phyloP scores from a whole-genome alignment of 2,113 vertebrate species.

The Sprattus sprattus region DNA sequence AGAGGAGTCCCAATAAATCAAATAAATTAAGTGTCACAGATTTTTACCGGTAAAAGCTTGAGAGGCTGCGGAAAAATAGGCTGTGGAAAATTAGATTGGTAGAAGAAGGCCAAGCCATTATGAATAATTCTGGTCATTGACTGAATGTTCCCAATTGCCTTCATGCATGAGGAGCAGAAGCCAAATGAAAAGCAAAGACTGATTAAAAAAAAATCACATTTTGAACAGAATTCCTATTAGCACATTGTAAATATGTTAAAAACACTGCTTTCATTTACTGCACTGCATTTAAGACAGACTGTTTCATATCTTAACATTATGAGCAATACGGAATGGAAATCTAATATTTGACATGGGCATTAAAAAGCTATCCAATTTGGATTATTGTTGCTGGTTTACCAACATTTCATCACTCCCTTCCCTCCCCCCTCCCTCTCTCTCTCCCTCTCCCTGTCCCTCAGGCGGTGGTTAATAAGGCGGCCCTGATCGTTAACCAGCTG shows the following conservation, averaged over 20 bases:
- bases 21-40: background rate
- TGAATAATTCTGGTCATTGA: background rate
- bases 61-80: background rate
- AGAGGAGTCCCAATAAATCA: background rate
- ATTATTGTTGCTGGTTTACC: too few species aligned
- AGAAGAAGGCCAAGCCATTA: background rate
- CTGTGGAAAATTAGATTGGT: background rate
- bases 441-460: conserved; percentile 36
- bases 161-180: background rate
- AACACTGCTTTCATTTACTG: background rate
- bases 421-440: background rate
- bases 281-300: background rate
- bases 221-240: background rate
- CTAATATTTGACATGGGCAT: too few species aligned
- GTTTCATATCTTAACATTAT: background rate
- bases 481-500: conserved; percentile 96
- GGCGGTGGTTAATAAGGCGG: conserved; percentile 92
- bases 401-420: background rate
- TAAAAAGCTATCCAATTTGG: too few species aligned
- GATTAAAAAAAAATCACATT: background rate
- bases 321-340: too few species aligned
- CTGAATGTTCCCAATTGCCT: background rate
- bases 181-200: background rate
- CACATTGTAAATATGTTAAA: too few species aligned
- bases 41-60: background rate